Conservation (phyloP, 1,140 invertebrate species). For the Brachionus asplanchnoidis region DNA sequence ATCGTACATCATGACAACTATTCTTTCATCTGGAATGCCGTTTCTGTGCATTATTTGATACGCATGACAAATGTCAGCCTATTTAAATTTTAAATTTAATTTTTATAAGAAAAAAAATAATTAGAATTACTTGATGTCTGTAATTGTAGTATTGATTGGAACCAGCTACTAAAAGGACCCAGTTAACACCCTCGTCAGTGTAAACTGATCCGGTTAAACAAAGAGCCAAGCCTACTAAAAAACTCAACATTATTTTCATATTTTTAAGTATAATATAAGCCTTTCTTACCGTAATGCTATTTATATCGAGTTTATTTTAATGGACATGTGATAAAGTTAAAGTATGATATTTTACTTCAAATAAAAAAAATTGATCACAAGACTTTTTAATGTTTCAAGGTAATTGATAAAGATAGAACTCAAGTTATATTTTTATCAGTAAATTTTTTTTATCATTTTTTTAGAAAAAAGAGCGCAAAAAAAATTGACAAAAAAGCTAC, state of each 20-base stretch:
- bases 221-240: background rate
- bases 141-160: slow-evolving; percentile 63
- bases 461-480: background rate
- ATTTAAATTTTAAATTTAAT: slow-evolving; percentile 42
- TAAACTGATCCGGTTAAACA: background rate
- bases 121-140: slow-evolving; percentile 61
- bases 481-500: background rate
- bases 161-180: slow-evolving; percentile 64
- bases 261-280: background rate
- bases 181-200: slow-evolving; percentile 54
- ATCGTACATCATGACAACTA: slow-evolving; percentile 66
- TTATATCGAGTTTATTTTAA: background rate
- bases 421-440: background rate
- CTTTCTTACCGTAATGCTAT: background rate
- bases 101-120: background rate
- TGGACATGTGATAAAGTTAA: slow-evolving; percentile 24
- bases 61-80: slow-evolving; percentile 65
- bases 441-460: background rate
- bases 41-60: slow-evolving; percentile 63
- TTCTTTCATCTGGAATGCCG: slow-evolving; percentile 62
- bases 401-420: background rate
- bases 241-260: background rate
- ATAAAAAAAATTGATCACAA: slow-evolving; percentile 4
- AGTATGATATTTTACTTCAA: background rate
- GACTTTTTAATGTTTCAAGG: background rate